These are phyloP conservation scores for Smittia sp. DNA, from an alignment of 2,888 invertebrate species.

Conservation along the genomic window DNA sequence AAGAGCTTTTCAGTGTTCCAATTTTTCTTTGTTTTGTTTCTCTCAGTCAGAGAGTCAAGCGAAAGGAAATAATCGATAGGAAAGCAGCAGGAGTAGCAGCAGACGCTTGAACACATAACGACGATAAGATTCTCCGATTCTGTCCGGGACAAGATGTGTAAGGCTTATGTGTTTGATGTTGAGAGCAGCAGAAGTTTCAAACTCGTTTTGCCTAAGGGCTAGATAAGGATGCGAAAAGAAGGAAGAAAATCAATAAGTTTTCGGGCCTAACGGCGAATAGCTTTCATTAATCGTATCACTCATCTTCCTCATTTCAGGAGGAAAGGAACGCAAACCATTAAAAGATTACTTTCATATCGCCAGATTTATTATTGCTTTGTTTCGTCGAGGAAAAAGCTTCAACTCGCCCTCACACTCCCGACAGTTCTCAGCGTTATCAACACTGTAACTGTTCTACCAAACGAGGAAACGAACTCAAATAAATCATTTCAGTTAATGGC, in stretches of 20 bases:
- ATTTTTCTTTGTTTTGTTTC: constrained; percentile 25
- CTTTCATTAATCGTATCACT: constrained; percentile 30
- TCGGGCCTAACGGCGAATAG: not conserved
- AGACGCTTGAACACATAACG: not conserved
- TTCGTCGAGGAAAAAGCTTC: not conserved
- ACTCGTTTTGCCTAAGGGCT: constrained; percentile 1
- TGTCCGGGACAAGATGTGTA: constrained; percentile 26
- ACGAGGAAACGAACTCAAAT: constrained; percentile 28
- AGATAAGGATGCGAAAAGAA: not conserved
- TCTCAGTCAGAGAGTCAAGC: not conserved
- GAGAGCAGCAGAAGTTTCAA: constrained; percentile 15
- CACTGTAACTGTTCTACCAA: not conserved
- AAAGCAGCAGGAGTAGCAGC: constrained; percentile 19
- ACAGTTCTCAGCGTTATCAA: constrained; percentile 1
- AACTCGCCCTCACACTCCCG: not conserved
- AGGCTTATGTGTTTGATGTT: not conserved
- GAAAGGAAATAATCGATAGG: constrained; percentile 39
- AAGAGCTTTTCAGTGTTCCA: constrained; percentile 34
- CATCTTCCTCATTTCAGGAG: not conserved
- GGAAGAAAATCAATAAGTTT: constrained; percentile 20
- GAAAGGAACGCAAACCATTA: not conserved
- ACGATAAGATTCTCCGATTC: constrained; percentile 16
- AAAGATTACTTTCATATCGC: constrained; percentile 24
- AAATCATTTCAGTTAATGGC: constrained; percentile 41
- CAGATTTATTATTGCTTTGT: constrained; percentile 21